Evolutionary conservation across 2,113 vertebrate genomes (phyloP), one percentile per base, ranked within the genome.

Genomic region (Pipra filicauda): DNA sequence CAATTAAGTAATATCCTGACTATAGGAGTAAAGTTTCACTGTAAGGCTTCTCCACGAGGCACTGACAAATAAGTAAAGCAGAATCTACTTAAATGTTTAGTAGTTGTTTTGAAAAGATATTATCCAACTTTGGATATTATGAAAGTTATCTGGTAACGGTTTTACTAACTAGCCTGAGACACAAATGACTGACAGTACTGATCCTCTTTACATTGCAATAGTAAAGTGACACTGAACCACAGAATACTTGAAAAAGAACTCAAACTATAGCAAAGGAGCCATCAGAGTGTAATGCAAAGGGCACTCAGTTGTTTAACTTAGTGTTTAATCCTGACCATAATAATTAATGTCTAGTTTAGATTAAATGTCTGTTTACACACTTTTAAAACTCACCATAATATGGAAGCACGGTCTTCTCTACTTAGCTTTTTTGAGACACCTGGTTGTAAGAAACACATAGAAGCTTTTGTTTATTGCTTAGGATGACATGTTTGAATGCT

Each of bases 301-400:
- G 15, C 9, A 55, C 23, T 26, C 7, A 15, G 8, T 64, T 78
- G 31, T 72, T 81, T 89, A 49, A 80, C n/a, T 67, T 71, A 27
- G 35, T 75, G 39, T 87, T 91, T 71, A 30, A 59, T 89, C 87
- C 26, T 86, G 64, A 2, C 26, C 1, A 1, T 43, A 80, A 73
- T 65, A 92, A 90, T 81, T 78, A 88, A 51, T 89, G 21, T 66
- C 57, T 52, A 64, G 11, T 55, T 78, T 43, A 78, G 49, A 65
- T 88, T 69, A 52, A 82, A 69, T 52, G 5, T 52, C 19, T 84
- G 5, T 5, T 55, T 75, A 48, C 30, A 75, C 23, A 35, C 28
- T 84, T 89, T 15, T 22, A 26, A 13, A 71, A 55, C 10, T 41
- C 27, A 26, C 46, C 31, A 0, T 59, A 49, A 37, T 30, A 49